Evolutionary conservation across 2,797 vertebrate species (phyloP), one percentile per base, ranked within the genome.

Genomic region (Neomorphus geoffroyi): DNA sequence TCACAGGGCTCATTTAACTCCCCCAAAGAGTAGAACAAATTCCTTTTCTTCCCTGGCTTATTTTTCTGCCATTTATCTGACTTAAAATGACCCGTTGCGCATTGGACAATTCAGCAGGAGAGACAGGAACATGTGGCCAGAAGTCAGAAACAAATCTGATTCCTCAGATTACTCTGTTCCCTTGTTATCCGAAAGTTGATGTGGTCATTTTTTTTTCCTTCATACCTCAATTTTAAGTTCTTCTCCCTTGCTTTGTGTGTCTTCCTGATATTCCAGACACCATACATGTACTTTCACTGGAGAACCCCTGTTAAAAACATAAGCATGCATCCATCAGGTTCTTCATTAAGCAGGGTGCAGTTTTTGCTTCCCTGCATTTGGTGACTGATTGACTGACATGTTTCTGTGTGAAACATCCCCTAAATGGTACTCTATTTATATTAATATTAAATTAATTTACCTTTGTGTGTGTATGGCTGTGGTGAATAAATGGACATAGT

Each of bases 91-190:
- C 58, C 53, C 80, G 24, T 57, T 4, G 2, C 71, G 45, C 32
- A 71, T 53, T 80, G 74, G 64, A 60, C 28, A 65, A 89, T 16
- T 35, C 65, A 94, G 53, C 51, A 80, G 87, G 35, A 73, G 27
- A 0, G 0, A 66, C 2, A 19, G n/a, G 35, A 91, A 48, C 5
- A 4, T 28, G 60, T 51, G 21, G 11, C 46, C 45, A 65, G 72
- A 87, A 92, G 45, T 15, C 21, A 35, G 45, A 71, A 93, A 95
- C n/a, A n/a, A 73, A 92, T 71, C 19, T 73, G 7, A 27, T 91
- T 89, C 39, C 53, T 45, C 1, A 5, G 8, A 53, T 86, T 78
- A 26, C 37, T 64, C n/a, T 69, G 37, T 65, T 71, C 2, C 1
- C 23, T 61, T 18, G 6, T 71, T 80, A 86, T 50, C 45, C 16